Percentiles rank a stretch among this genome's conserved stretches.
Evolutionary conservation across 2,113 vertebrate genomes (phyloP).

Genomic region (Pedionomus torquatus): DNA sequence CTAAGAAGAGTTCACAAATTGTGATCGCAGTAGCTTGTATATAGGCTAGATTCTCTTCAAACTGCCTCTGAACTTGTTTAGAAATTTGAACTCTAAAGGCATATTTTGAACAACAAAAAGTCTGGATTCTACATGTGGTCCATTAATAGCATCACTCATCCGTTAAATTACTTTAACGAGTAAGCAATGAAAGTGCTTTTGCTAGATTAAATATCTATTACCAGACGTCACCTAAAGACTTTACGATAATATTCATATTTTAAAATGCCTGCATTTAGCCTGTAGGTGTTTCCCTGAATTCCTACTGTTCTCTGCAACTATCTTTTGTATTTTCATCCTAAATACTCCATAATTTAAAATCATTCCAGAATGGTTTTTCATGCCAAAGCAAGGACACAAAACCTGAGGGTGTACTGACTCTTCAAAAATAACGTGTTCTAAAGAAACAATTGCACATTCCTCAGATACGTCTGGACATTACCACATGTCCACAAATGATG

Average conservation of each 20-base stretch:
- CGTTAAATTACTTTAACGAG: constrained; percentile 40
- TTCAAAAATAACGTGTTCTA: background rate
- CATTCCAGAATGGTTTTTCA: background rate
- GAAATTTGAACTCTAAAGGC: constrained; percentile 10
- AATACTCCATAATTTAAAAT: constrained; percentile 32
- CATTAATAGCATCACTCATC: constrained; percentile 55
- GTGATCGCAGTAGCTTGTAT: background rate
- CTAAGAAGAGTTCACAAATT: background rate
- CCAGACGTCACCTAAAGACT: background rate
- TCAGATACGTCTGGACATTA: background rate
- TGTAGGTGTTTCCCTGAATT: background rate
- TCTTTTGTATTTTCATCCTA: background rate
- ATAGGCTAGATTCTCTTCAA: background rate
- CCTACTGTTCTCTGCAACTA: background rate
- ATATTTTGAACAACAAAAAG: background rate
- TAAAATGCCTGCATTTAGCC: background rate
- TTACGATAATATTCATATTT: background rate
- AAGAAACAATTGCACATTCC: background rate
- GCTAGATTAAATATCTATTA: constrained; percentile 5
- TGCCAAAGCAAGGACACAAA: constrained; percentile 6
- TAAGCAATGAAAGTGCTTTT: constrained; percentile 43
- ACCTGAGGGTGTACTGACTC: background rate
- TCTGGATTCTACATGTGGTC: background rate
- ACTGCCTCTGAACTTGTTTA: background rate
- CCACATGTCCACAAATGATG: background rate